Conservation (phyloP, 2,888 invertebrate species). For the Rotaria macrura region DNA sequence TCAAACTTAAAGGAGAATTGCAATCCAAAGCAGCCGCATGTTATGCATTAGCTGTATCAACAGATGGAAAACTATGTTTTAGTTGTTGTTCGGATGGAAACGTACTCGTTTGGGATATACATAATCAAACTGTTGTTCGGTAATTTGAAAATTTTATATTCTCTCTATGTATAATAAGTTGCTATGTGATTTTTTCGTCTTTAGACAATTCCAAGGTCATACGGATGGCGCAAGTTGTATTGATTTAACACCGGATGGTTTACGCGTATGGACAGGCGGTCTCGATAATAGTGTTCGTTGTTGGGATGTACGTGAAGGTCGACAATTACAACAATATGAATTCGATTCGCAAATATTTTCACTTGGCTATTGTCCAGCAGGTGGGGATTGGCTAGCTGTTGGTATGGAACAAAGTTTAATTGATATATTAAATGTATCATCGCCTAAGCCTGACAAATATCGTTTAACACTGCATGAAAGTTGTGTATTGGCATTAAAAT, state of each 20-base stretch:
- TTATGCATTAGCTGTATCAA: constrained; percentile 88
- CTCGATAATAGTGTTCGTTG: constrained; percentile 84
- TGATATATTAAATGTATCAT: constrained; percentile 61
- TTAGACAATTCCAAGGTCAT: constrained; percentile 61
- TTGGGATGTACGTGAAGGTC: constrained; percentile 66
- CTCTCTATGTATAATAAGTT: background rate
- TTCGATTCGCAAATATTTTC: constrained; percentile 84
- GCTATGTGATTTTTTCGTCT: background rate
- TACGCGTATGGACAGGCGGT: constrained; percentile 84
- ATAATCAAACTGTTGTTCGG: constrained; percentile 72
- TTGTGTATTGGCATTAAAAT: constrained; percentile 81
- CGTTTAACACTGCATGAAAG: constrained; percentile 87
- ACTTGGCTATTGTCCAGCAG: constrained; percentile 82
- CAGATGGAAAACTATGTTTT: constrained; percentile 90
- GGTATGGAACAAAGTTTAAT: constrained; percentile 93
- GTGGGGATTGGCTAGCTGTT: constrained; percentile 86
- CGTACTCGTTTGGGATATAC: constrained; percentile 89
- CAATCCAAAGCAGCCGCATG: constrained; percentile 88
- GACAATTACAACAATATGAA: constrained; percentile 81
- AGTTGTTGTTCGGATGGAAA: constrained; percentile 93
- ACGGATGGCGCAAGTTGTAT: constrained; percentile 90
- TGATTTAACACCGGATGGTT: constrained; percentile 77
- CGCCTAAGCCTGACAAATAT: constrained; percentile 78
- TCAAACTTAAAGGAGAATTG: constrained; percentile 79
- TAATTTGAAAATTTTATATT: background rate